Base-by-base conservation (phyloP, 2,797 vertebrate genomes). In the Rhynchotus rufescens region DNA sequence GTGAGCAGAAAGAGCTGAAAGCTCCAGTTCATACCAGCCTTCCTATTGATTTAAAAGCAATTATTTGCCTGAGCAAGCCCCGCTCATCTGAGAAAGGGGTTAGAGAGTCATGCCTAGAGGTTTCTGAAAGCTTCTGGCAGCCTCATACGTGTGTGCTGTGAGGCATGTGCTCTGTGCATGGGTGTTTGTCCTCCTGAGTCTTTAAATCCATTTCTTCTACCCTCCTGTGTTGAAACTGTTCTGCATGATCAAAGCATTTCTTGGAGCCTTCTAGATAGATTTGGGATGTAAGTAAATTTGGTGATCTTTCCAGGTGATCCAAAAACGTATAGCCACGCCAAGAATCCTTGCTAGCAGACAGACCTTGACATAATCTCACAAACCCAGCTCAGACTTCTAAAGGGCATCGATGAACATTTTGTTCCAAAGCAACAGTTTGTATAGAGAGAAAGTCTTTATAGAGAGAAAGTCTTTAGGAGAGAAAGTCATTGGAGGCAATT, bases 21-120 rank as follows among this genome's bases (percentile, higher is more conserved):
- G 26, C 68, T 40, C 4, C 54, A 62, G 20, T 65, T 89, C 74
- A 38, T 56, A 84, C 17, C 40, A 93, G 45, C 30, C 16, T 72
- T 80, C 34, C 22, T 84, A 80, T 52, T 64, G 78, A 95, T 78
- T 84, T 82, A 38, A 90, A 86, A 78, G 47, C 66, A 86, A 86
- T 89, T 87, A 73, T 69, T 80, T 87, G 56, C 60, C 32, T 64
- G 62, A 90, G 32, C 79, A 83, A 90, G 34, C 6, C 23, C 79
- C 62, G 30, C 30, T 86, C 11, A 59, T 3, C 38, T 82, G 84
- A 93, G 69, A 91, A 86, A 88, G 47, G 3, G 45, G 3, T 68
- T 82, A 72, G n/a, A 75, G 49, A 82, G 51, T 34, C 54, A 49
- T 52, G 51, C 11, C 15, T 42, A 54, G 38, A 80, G 76, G 45